phyloP scores from a whole-genome alignment of 2,888 invertebrate species.

The Brachyptera risi region DNA sequence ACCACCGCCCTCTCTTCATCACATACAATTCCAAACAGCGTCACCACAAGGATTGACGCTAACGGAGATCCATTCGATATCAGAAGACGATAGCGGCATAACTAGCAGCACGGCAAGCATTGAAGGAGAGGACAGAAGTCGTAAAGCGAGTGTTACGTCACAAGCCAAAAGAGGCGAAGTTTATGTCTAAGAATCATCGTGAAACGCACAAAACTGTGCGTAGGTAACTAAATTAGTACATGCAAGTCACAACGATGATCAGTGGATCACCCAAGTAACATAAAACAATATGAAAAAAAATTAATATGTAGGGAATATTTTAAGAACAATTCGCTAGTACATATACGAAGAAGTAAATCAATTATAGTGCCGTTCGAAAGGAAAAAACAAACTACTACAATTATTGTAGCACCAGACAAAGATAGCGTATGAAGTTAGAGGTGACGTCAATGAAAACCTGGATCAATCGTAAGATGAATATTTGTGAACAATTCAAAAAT shows the following conservation, averaged over 20 bases:
- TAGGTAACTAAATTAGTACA: background rate
- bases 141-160: slow-evolving; percentile 47
- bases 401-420: no score
- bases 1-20: slow-evolving; percentile 38
- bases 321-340: no score
- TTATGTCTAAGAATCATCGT: slow-evolving; percentile 46
- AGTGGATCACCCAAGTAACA: background rate
- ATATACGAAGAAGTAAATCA: no score
- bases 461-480: no score
- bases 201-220: background rate
- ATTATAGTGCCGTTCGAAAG: no score
- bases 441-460: no score
- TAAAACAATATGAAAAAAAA: no score
- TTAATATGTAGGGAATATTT: no score
- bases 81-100: slow-evolving; percentile 27
- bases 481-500: no score
- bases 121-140: slow-evolving; percentile 32
- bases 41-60: slow-evolving; percentile 34
- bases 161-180: slow-evolving; percentile 51
- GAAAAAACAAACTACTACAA: no score
- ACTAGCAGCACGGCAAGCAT: slow-evolving; percentile 4
- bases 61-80: slow-evolving; percentile 30
- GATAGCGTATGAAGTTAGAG: no score
- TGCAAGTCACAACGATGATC: background rate
- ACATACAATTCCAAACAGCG: slow-evolving; percentile 37